Percentiles rank a stretch among this genome's conserved stretches.
phyloP scores from a whole-genome alignment of 2,113 vertebrate species.

The Chunga burmeisteri region DNA sequence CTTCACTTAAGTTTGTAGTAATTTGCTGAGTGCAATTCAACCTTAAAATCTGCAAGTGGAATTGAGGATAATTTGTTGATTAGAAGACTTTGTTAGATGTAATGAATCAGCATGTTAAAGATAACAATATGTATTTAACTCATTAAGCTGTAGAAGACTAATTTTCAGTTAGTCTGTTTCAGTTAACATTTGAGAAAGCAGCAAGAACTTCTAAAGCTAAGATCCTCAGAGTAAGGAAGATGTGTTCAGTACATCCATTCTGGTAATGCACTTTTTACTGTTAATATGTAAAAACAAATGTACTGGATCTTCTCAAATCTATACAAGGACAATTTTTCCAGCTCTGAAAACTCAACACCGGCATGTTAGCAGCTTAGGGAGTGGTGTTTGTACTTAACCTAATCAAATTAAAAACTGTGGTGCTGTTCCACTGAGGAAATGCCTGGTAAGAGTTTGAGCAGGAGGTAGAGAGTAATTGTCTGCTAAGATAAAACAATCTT shows the following conservation, averaged over 20 bases:
- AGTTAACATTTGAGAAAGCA: background rate
- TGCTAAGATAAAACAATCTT: background rate
- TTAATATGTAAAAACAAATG: background rate
- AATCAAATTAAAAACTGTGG: background rate
- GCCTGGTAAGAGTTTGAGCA: background rate
- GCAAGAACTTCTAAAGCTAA: background rate
- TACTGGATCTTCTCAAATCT: background rate
- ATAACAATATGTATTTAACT: background rate
- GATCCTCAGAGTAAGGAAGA: background rate
- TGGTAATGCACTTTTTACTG: too few relatives aligned
- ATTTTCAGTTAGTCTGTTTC: background rate
- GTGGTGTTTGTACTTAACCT: background rate
- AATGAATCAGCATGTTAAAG: background rate
- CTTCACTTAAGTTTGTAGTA: background rate
- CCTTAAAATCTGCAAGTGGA: background rate
- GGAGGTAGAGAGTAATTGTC: background rate
- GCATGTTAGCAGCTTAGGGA: background rate
- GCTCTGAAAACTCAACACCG: background rate
- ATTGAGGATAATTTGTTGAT: background rate
- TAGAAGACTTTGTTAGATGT: background rate
- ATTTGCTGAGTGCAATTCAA: background rate
- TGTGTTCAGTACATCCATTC: background rate
- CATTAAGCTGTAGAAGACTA: background rate
- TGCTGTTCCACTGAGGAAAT: background rate
- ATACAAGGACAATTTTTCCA: accelerated